Conservation (phyloP, 2,113 vertebrate genomes). For the Chaenogobius annularis region DNA sequence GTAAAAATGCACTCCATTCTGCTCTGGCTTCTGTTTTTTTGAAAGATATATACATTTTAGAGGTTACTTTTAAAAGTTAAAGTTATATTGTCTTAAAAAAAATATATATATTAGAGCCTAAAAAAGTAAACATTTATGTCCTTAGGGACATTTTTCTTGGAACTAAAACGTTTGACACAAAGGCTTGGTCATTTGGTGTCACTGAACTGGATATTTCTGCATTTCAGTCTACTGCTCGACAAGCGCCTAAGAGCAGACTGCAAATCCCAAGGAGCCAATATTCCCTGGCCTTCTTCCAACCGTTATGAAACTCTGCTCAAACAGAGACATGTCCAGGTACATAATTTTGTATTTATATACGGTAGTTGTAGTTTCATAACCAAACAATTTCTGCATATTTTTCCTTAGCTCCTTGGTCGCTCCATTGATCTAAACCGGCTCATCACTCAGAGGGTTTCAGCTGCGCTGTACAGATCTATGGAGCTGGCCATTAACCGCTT, state of each 20-base stretch:
- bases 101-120: too few relatives aligned
- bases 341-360: not conserved
- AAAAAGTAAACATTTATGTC: too few relatives aligned
- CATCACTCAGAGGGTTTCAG: conserved; percentile 96
- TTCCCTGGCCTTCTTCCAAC: conserved; percentile 95
- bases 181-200: too few relatives aligned
- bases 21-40: too few relatives aligned
- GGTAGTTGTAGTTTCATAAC: not conserved
- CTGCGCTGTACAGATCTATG: conserved; percentile 94
- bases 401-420: conserved; percentile 87
- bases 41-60: too few relatives aligned
- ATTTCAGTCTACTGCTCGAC: conserved; percentile 88
- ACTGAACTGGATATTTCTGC: not conserved
- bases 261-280: conserved; percentile 97
- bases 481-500: conserved; percentile 98
- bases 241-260: conserved; percentile 95
- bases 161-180: too few relatives aligned
- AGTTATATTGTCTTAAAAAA: too few relatives aligned
- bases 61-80: too few relatives aligned
- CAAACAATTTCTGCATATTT: too few relatives aligned
- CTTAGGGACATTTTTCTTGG: too few relatives aligned
- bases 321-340: conserved; percentile 96
- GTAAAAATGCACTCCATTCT: too few relatives aligned
- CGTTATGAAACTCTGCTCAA: conserved; percentile 97
- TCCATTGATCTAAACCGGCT: conserved; percentile 97